Evolutionary conservation across 2,888 invertebrate genomes (phyloP).

Genomic region (Zele albiditarsus): DNA sequence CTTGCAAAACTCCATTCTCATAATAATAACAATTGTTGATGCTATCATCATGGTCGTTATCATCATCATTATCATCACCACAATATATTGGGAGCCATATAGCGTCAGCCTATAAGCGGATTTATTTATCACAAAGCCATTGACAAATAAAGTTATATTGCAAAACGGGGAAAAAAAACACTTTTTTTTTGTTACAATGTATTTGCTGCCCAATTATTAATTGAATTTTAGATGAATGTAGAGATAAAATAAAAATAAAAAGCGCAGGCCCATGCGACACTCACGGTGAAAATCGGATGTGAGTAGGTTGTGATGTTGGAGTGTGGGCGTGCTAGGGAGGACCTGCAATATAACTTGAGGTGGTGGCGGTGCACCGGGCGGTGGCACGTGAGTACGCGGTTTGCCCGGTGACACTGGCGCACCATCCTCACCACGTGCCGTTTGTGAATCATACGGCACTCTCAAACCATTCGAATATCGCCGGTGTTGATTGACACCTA

Average conservation of each 20-base stretch:
- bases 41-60: not conserved
- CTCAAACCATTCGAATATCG: conserved; percentile 72
- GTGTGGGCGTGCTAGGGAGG: conserved; percentile 76
- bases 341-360: conserved; percentile 86
- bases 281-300: conserved; percentile 73
- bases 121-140: not conserved
- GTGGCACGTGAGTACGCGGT: conserved; percentile 52
- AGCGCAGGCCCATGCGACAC: conserved; percentile 70
- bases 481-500: conserved; percentile 62
- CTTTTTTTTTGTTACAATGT: not conserved
- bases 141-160: not conserved
- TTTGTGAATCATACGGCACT: conserved; percentile 72
- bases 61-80: not conserved
- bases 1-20: not conserved
- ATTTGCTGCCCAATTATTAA: not conserved
- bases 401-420: conserved; percentile 59
- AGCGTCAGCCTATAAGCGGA: not conserved
- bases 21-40: not conserved
- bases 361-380: conserved; percentile 73
- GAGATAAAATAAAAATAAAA: conserved; percentile 46
- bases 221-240: not conserved
- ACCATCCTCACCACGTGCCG: conserved; percentile 55
- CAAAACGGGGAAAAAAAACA: not conserved
- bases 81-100: not conserved
- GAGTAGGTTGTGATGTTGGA: conserved; percentile 71